Conservation (phyloP, 2,797 vertebrate species). For the Melanogrammus aeglefinus region DNA sequence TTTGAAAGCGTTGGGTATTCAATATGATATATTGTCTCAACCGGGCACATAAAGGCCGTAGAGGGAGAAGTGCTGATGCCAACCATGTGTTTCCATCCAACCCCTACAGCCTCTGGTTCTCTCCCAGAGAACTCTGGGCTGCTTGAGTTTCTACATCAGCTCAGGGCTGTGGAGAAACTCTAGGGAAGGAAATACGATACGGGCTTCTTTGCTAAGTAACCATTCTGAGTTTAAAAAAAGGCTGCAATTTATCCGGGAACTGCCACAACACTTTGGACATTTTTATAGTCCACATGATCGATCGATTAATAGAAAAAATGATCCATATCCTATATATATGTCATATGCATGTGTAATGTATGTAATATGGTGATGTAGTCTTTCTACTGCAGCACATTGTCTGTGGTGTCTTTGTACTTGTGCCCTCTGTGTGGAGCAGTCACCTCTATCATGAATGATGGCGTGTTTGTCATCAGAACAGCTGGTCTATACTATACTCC, state of each 20-base stretch:
- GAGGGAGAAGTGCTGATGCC: neutral
- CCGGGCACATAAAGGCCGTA: neutral
- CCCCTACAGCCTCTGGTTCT: neutral
- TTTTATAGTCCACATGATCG: neutral
- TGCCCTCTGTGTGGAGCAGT: neutral
- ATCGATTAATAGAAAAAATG: neutral
- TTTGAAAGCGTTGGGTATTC: neutral
- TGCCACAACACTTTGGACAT: neutral
- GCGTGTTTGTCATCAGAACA: slow-evolving; percentile 9
- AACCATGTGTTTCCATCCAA: neutral
- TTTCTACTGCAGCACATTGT: neutral
- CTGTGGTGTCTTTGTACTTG: slow-evolving; percentile 17
- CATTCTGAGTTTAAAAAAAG: neutral
- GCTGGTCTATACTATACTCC: slow-evolving; percentile 1
- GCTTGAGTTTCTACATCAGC: neutral
- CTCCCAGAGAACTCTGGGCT: neutral
- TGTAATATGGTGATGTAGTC: neutral
- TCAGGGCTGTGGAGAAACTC: neutral
- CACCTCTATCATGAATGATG: slow-evolving; percentile 16
- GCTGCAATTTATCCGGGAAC: neutral
- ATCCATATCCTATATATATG: neutral
- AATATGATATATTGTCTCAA: neutral
- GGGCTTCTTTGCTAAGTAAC: neutral
- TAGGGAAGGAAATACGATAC: neutral
- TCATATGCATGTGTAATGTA: neutral